Base-by-base conservation (phyloP, 2,797 vertebrate genomes). In the Pogoniulus pusillus region DNA sequence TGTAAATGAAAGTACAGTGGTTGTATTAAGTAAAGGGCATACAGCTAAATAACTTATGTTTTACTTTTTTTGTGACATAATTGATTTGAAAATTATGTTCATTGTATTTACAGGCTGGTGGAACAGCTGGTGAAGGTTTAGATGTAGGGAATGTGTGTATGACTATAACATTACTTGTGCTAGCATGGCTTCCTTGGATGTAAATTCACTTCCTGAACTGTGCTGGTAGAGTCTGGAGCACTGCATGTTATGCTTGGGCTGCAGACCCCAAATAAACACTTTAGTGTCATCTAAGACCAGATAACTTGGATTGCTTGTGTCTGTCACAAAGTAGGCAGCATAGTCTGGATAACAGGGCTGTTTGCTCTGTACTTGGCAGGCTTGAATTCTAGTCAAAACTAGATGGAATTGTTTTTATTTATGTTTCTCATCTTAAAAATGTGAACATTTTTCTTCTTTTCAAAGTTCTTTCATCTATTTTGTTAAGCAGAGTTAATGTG, bases 81-180 rank as follows among this genome's bases (percentile, higher is more conserved):
- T 78, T 91, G 45, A 73, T 70, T 69, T 91, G 71, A 94, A 88
- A 94, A 93, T 93, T 90, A 93, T 70, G n/a, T 79, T 89, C 9
- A 73, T 89, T 91, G 63, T 30, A 37, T 92, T 93, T 89, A 80
- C 26, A 91, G 70, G 45, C 82, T 70, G 72, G 43, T 70, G 72
- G 43, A 95, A 89, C 89, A 96, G 94, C 94, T 94, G 71, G 58
- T 47, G 64, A 83, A 92, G n/a, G 4, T 55, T 95, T 87, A 86
- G 87, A 81, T 93, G 90, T 45, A 87, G 85, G 34, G 68, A 55
- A 24, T 23, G 39, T 81, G 30, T 45, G 32, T 34, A 45, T 59
- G 54, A 79, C 87, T 94, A 37, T 84, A 92, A 85, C 13, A 20
- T 43, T 49, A 45, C 54, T 94, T 37, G 47, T 86, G 65, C 70